These are phyloP conservation scores for Ianthella basta DNA, from an alignment of 37 sponge, comb jelly and placozoan species.

Conservation along the genomic window DNA sequence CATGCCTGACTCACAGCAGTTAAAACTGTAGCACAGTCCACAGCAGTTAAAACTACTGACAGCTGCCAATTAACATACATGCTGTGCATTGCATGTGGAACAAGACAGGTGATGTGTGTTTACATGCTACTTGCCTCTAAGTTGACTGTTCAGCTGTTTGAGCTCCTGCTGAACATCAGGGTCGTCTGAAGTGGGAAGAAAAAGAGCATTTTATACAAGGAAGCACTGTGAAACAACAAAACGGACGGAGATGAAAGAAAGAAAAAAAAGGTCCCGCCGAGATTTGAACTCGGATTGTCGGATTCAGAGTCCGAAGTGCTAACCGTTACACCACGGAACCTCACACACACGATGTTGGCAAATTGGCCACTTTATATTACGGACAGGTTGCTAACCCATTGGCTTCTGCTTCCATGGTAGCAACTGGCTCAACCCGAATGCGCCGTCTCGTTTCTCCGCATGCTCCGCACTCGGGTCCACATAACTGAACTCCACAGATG, in stretches of 20 bases:
- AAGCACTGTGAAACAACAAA: neutral
- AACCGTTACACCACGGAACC: conserved; percentile 41
- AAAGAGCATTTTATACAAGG: neutral
- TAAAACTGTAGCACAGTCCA: no score
- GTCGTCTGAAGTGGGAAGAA: neutral
- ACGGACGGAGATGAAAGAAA: neutral
- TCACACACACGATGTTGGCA: neutral
- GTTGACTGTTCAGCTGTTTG: conserved; percentile 29
- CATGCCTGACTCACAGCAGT: neutral
- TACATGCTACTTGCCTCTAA: conserved; percentile 40
- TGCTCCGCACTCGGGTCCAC: neutral
- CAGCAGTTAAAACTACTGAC: no score
- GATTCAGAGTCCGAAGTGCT: conserved; percentile 44
- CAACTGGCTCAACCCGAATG: no score
- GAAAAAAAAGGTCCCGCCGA: conserved; percentile 38
- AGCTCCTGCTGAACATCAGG: conserved; percentile 20
- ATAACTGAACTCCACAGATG: conserved; percentile 66
- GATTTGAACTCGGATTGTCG: conserved; percentile 44
- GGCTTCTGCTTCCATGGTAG: neutral
- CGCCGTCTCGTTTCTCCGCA: neutral
- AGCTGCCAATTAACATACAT: no score
- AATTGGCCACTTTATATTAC: neutral
- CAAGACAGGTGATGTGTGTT: no score
- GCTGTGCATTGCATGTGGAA: no score
- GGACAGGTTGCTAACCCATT: neutral